A percentile compares a stretch with the other conserved stretches of the same genome.
Evolutionary conservation across 2,797 vertebrate species (phyloP).

Genomic region (Echiichthys vipera): DNA sequence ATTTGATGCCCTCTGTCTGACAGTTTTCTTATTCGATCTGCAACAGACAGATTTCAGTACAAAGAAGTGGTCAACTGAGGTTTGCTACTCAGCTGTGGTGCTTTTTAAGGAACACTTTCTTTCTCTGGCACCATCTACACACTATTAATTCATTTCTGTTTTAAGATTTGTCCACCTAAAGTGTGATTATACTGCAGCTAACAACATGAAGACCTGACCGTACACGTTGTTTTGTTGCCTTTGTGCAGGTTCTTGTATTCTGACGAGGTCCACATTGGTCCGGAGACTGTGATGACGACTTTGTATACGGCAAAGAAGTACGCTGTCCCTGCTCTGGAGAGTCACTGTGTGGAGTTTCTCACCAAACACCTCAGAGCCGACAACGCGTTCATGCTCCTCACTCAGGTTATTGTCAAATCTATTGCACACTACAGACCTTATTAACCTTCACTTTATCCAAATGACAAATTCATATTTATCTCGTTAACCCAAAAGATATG

Average conservation of each 20-base stretch:
- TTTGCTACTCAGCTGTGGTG: not conserved
- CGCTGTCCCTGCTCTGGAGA: slow-evolving; percentile 94
- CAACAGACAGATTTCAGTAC: not conserved
- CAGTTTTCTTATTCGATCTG: not conserved
- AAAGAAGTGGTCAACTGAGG: not conserved
- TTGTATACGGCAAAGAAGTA: slow-evolving; percentile 99
- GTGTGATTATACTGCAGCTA: not conserved
- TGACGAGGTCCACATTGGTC: slow-evolving; percentile 97
- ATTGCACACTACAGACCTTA: not conserved
- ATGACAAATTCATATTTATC: not conserved
- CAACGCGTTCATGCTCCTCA: slow-evolving; percentile 98
- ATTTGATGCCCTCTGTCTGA: not conserved
- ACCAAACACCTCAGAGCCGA: slow-evolving; percentile 98
- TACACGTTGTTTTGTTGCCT: not conserved
- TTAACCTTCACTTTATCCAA: not conserved
- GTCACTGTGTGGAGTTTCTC: slow-evolving; percentile 97
- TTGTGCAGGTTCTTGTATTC: slow-evolving; percentile 94
- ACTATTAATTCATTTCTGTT: not conserved
- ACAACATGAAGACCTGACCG: not conserved
- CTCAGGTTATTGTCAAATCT: slow-evolving; percentile 86
- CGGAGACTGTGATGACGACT: slow-evolving; percentile 98
- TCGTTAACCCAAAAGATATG: not conserved
- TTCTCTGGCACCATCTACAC: not conserved
- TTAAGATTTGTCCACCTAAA: not conserved
- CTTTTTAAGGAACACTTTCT: not conserved